Percentiles rank a stretch among this genome's conserved stretches.
Evolutionary conservation across 2,113 vertebrate species (phyloP).

Genomic region (Xenopus tropicalis): DNA sequence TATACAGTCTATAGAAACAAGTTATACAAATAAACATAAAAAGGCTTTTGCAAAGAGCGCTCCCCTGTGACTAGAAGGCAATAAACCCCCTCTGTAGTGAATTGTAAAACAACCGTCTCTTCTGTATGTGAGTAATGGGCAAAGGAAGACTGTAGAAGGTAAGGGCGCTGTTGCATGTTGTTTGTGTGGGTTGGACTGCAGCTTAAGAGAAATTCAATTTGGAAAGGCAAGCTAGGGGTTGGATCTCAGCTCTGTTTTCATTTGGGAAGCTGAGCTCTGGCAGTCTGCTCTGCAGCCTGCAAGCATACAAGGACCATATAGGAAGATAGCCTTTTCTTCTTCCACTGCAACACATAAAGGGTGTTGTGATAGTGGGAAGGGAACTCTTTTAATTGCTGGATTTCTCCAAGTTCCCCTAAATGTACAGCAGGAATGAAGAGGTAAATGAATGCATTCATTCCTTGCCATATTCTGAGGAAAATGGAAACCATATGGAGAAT

Average conservation of each 20-base stretch:
- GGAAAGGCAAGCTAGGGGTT: background rate
- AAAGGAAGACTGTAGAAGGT: background rate
- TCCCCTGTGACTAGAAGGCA: no score
- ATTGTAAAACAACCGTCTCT: background rate
- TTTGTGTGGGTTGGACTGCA: constrained; percentile 14
- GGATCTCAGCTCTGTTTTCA: constrained; percentile 27
- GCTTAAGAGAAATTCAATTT: background rate
- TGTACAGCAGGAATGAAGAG: constrained; percentile 9
- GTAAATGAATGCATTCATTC: constrained; percentile 7
- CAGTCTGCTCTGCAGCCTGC: background rate
- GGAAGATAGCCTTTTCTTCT: background rate
- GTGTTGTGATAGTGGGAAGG: background rate
- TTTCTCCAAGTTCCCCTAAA: background rate
- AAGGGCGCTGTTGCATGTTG: background rate
- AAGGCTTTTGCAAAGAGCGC: no score
- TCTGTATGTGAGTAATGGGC: background rate
- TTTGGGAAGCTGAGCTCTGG: constrained; percentile 4
- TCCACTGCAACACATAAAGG: background rate
- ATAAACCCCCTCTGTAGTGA: no score
- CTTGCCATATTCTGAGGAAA: constrained; percentile 48
- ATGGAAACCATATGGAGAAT: constrained; percentile 54
- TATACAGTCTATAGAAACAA: no score
- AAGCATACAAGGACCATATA: background rate
- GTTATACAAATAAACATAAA: no score
- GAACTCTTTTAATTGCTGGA: background rate